Evolutionary conservation across 2,113 vertebrate genomes (phyloP).

Genomic region (Xenopus laevis): DNA sequence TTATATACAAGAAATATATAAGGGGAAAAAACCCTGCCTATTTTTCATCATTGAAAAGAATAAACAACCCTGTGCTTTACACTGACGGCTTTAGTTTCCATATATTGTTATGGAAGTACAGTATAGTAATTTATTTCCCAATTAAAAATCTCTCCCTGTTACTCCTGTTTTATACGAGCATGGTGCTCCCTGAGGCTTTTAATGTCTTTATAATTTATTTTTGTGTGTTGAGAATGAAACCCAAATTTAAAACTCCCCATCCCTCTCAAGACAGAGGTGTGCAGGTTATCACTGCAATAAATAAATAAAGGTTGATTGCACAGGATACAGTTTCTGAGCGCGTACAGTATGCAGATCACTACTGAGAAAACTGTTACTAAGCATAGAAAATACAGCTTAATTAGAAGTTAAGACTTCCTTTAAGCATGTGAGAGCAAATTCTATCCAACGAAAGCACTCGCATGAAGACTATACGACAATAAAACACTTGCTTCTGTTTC

Average conservation of each 20-base stretch:
- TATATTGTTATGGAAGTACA: not conserved
- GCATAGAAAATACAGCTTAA: not conserved
- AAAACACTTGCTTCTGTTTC: constrained; percentile 47
- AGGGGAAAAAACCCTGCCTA: too few species aligned
- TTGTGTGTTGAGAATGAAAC: constrained; percentile 13
- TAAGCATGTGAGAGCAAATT: too few species aligned
- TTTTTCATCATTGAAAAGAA: too few species aligned
- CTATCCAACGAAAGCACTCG: too few species aligned
- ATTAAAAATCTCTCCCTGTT: constrained; percentile 28
- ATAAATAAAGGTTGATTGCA: not conserved
- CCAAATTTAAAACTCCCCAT: not conserved
- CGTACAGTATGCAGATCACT: not conserved
- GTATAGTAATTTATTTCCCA: constrained; percentile 35
- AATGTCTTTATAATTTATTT: constrained; percentile 32
- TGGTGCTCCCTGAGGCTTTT: constrained; percentile 29
- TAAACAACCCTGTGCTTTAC: too few species aligned
- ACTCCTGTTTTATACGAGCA: constrained; percentile 20
- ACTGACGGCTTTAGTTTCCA: too few species aligned
- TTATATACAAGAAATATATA: too few species aligned
- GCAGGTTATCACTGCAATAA: not conserved
- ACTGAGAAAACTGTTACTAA: not conserved
- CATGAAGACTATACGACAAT: constrained; percentile 23
- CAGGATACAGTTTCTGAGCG: not conserved
- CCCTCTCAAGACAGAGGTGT: not conserved
- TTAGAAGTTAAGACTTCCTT: not conserved